These are phyloP conservation scores for Adineta ricciae DNA, from an alignment of 2,888 invertebrate genomes.

Conservation along the genomic window DNA sequence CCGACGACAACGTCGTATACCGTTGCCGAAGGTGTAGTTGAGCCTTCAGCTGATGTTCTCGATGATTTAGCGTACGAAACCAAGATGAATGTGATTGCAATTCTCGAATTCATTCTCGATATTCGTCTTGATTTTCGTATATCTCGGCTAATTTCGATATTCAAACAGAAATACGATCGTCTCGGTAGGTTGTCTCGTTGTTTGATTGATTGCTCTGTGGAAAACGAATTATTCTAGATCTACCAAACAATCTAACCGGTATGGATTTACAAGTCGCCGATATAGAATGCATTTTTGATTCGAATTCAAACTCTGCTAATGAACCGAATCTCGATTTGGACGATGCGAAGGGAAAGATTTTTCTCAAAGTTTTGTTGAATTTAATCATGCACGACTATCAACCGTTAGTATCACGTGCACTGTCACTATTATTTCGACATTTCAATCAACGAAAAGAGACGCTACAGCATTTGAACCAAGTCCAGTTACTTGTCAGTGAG, in stretches of 20 bases:
- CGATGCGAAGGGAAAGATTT: slow-evolving; percentile 71
- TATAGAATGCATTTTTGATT: slow-evolving; percentile 28
- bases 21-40: not conserved
- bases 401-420: slow-evolving; percentile 77
- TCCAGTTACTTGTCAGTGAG: slow-evolving; percentile 85
- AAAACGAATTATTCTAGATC: not conserved
- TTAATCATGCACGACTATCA: slow-evolving; percentile 92
- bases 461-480: slow-evolving; percentile 75
- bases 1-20: not conserved
- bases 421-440: slow-evolving; percentile 84
- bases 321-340: slow-evolving; percentile 75
- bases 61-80: slow-evolving; percentile 10
- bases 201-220: not conserved
- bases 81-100: slow-evolving; percentile 29
- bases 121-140: slow-evolving; percentile 93
- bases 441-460: slow-evolving; percentile 97
- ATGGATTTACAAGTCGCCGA: not conserved
- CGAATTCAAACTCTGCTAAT: slow-evolving; percentile 44
- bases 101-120: slow-evolving; percentile 70
- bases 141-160: slow-evolving; percentile 87
- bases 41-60: not conserved
- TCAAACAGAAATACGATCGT: slow-evolving; percentile 68
- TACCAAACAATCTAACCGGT: not conserved
- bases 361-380: slow-evolving; percentile 80
- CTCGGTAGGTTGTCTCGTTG: not conserved